Evolutionary conservation across 2,113 vertebrate species (phyloP), one percentile per base, ranked within the genome.

Genomic region (Oryctolagus cuniculus): DNA sequence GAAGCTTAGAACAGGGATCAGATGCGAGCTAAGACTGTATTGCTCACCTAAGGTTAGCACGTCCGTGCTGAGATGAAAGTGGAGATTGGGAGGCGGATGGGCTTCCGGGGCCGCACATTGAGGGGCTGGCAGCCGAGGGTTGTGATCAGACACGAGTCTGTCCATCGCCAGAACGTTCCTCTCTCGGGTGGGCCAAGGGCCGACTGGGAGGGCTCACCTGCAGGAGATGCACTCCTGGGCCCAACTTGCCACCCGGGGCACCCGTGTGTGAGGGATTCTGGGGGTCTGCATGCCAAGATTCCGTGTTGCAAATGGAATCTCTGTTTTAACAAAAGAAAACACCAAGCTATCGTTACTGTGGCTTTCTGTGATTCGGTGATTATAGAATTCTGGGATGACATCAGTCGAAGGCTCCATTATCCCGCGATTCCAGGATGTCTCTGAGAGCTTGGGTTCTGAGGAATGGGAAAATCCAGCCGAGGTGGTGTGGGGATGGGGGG

Each of bases 341-440:
- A 58, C 29, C 75, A 83, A 95, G 87, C 84, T 91, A 73, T 31
- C 61, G 6, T 93, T 94, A 63, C 49, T 70, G 96, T 91, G 95
- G 90, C 34, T 90, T 80, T 83, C 73, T 85, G 3, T 44, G 77
- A 88, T 90, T 91, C 34, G 24, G 2, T 38, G 66, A 91, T 79
- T 88, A 34, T 58, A 66, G 87, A 79, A 74, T 72, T 79, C 89
- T 80, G 85, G 63, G 31, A 27, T 96, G 77, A 95, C 95, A 53
- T 88, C 85, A 90, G 72, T 12, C 75, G 81, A 90, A 90, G 83
- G 21, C 93, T 89, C 93, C 95, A 95, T 96, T 88, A 69, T 80
- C 72, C 58, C 90, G 27, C 72, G 38, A 93, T 77, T 95, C 84
- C 77, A 70, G 74, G 74, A 58, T 82, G 75, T 85, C 85, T 74